A percentile compares a stretch with the other conserved stretches of the same genome.
phyloP scores from a whole-genome alignment of 1,140 invertebrate genomes.

The Kradibia gibbosae region DNA sequence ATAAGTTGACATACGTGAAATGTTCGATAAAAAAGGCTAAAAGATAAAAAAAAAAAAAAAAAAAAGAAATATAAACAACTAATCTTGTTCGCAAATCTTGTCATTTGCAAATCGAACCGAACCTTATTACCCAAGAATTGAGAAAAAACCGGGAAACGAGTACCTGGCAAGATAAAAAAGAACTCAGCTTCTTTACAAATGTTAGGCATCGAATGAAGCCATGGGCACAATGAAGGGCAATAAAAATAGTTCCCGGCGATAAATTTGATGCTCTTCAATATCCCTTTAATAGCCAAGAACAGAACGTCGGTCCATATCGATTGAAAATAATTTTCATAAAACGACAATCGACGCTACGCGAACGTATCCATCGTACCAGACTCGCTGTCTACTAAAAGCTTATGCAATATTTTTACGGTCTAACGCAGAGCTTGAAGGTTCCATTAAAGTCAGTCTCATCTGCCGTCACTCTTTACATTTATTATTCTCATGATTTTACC shows the following conservation, averaged over 20 bases:
- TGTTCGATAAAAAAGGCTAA: too few species aligned
- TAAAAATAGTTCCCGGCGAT: slow-evolving; percentile 13
- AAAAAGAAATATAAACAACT: too few species aligned
- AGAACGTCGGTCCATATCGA: slow-evolving; percentile 4
- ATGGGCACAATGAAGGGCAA: background rate
- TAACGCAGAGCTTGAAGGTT: background rate
- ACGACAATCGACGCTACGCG: slow-evolving; percentile 13
- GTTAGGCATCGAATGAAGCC: slow-evolving; percentile 1
- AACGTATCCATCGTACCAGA: too few species aligned
- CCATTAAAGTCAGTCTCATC: slow-evolving; percentile 2
- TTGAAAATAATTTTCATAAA: slow-evolving; percentile 36
- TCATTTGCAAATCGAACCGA: too few species aligned
- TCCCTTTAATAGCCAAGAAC: background rate
- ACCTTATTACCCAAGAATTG: too few species aligned
- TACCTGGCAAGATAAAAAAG: too few species aligned
- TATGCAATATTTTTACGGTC: background rate
- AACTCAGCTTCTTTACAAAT: background rate
- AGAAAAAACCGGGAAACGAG: too few species aligned
- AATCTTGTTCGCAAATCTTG: too few species aligned
- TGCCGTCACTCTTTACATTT: background rate
- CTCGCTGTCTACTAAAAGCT: background rate
- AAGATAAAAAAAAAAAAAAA: too few species aligned
- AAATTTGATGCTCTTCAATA: slow-evolving; percentile 30
- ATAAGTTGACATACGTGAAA: too few species aligned
- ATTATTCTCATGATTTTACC: background rate